Evolutionary conservation across 2,113 vertebrate genomes (phyloP), one percentile per base, ranked within the genome.

Genomic region (Mustelus asterias): DNA sequence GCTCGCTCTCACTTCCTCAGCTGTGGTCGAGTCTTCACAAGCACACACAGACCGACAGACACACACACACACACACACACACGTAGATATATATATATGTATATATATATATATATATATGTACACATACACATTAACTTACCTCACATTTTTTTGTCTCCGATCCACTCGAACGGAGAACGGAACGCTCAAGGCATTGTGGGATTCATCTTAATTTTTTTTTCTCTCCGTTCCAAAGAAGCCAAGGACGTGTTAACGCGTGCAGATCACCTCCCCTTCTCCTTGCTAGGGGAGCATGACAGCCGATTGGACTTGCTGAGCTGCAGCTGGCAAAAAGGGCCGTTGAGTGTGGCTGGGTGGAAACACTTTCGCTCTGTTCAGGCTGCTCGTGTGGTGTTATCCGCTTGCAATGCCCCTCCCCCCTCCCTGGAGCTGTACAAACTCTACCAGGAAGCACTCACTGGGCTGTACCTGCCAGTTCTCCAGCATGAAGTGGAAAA

Each of bases 81-180:
- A 60, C 26, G 33, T 41, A 41, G 20, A 88, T 24, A 24, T 22
- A 54, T 0, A 24, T 24, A 33, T 20, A 54, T 3, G 65, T 26
- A 90, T 3, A 92, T 1, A 60, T 6, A 58, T 2, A 92, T 6
- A 4, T 54, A 54, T n/a, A n/a, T n/a, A n/a, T n/a, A n/a, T n/a
- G n/a, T n/a, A 93, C 33, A 37, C 4, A 67, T 33, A 92, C 33
- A n/a, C 89, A 93, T 93, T 85, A 96, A 97, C 98, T 98, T 97
- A 98, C 98, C 98, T 98, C 97, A 97, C 97, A 97, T 97, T 92
- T 96, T 96, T 65, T 96, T 96, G 96, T 95, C 85, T 96, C 97
- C 96, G 96, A 96, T 96, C 96, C 97, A 96, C 96, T 96, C 96
- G 96, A 97, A 96, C 96, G 93, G 96, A 78, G 96, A 96, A 95